Evolutionary conservation across 2,888 invertebrate species (phyloP), one percentile per base, ranked within the genome.

Genomic region (Parnassius smintheus): DNA sequence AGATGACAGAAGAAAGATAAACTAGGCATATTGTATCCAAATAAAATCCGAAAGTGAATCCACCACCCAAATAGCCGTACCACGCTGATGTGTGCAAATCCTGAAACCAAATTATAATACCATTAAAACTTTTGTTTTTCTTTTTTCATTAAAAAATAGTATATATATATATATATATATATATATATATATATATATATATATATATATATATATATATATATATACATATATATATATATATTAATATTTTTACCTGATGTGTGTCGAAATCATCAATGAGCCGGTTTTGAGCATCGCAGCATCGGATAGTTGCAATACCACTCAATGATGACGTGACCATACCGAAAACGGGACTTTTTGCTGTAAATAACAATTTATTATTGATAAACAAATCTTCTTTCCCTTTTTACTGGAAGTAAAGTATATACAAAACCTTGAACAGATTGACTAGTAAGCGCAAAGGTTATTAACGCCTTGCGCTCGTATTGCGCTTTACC

Each of bases 311-410:
- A 0, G 96, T 96, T 0, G 95, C 90, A 18, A 97, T 92, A 1
- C 97, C 97, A 71, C 93, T 93, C 1, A 97, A 86, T 0, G 96
- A 94, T 13, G 96, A 94, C 57, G 95, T 94, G 25, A 97, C 91
- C 85, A 96, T 95, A 0, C 96, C 94, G 75, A 96, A 97, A 0
- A 97, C 95, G 0, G 97, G 97, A 74, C 96, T 96, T 68, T 95
- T 94, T 18, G 95, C 96, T 96, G 82, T 13, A 80, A 79, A 45
- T 7, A 18, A 60, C 9, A 46, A 22, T 46, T n/a, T n/a, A n/a
- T 46, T 46, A 35, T 7, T 11, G n/a, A 46, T n/a, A 46, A 46
- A 7, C n/a, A 46, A 7, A 3, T 1, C 46, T 46, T 2, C 46
- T 46, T 11, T 46, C 3, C 7, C 7, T 7, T 35, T 7, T 35